Base-by-base conservation (phyloP, 1,140 invertebrate species). In the Lepidurus apus region DNA sequence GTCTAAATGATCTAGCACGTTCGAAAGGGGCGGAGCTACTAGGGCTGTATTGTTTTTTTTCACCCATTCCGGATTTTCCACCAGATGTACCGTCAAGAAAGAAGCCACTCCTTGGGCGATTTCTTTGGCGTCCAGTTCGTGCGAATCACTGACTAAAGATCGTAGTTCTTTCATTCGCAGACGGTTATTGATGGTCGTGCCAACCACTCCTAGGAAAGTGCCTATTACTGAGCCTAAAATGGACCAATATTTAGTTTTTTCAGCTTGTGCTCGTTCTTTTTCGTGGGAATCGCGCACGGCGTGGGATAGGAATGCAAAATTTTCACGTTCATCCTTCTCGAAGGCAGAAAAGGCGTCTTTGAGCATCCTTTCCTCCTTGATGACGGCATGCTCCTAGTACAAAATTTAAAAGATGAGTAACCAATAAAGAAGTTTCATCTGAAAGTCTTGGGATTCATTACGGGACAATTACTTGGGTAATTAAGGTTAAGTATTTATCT, bases 181-280 rank as follows among this genome's bases (percentile, higher is more conserved):
- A 77, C 87, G 85, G 81, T 91, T 91, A 82, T 89, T 91, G 42
- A 91, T 85, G 5, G 90, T 88, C 7, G 89, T 90, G 43, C 90
- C 91, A 7, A 89, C 82, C 80, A 92, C 89, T 24, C 91, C 91
- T 7, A 92, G 85, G 0, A 89, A 83, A 43, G 91, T 91, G 24
- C 91, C 91, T 73, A 91, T 83, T 81, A 92, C 85, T 7, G 91
- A 92, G 17, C 90, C 91, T 26, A 91, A 89, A 74, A 93, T 87
- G 76, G 91, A 92, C 91, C 91, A 92, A 82, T 93, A 93, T 84
- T 93, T 93, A 78, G 91, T 93, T 81, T 89, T 86, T 83, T 93
- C 91, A 13, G 91, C 90, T 82, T 91, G 89, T 3, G 91, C 89
- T 73, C 91, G 83, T 83, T 93, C 92, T 80, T 91, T 88, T 82